Evolutionary conservation across 2,113 vertebrate species (phyloP).

Genomic region (Manacus vitellinus): DNA sequence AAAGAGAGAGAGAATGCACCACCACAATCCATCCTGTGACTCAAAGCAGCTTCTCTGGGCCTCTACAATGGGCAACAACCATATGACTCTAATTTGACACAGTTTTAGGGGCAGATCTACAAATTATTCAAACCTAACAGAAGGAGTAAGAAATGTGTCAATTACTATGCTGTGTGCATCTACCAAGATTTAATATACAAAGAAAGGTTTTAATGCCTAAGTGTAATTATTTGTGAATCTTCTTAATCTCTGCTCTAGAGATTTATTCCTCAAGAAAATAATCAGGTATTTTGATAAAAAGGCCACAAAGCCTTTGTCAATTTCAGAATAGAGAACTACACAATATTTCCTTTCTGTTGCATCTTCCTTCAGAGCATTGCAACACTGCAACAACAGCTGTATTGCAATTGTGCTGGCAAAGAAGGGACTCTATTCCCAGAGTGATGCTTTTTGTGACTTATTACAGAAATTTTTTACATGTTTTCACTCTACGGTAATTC

Average conservation of each 20-base stretch:
- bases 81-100: background rate
- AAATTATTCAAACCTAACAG: background rate
- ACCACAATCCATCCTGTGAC: background rate
- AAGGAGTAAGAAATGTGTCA: background rate
- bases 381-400: background rate
- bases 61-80: background rate
- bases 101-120: background rate
- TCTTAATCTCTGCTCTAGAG: background rate
- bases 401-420: background rate
- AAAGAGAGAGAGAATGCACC: background rate
- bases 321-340: background rate
- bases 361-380: background rate
- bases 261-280: background rate
- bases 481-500: background rate
- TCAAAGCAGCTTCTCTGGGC: background rate
- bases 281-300: conserved; percentile 1
- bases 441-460: background rate
- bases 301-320: background rate
- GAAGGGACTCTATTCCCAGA: background rate
- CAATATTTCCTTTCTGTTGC: background rate
- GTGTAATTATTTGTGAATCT: background rate
- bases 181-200: fast-evolving
- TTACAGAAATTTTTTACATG: background rate
- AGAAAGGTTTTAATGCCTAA: background rate
- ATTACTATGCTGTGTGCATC: background rate